Evolutionary conservation across 1,140 invertebrate species (phyloP).

Genomic region (Drosophila kepulauana): DNA sequence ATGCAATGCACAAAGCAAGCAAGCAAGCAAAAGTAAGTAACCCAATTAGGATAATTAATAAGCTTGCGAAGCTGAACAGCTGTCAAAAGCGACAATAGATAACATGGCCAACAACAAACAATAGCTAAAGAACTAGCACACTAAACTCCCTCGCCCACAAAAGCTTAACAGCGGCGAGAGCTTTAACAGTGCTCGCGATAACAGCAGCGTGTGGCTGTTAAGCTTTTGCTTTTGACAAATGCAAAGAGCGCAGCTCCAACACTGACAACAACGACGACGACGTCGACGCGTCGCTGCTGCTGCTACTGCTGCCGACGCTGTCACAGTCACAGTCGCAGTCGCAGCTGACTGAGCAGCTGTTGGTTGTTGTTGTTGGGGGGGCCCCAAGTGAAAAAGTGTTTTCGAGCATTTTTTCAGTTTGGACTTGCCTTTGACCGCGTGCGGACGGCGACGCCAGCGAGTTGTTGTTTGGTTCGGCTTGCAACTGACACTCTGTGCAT

Average conservation of each 20-base stretch:
- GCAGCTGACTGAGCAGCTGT: slow-evolving; percentile 47
- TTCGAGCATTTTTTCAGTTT: slow-evolving; percentile 46
- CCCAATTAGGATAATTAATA: slow-evolving; percentile 50
- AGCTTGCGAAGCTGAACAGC: slow-evolving; percentile 37
- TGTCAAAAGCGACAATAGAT: slow-evolving; percentile 28
- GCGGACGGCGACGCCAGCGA: slow-evolving; percentile 55
- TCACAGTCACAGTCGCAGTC: slow-evolving; percentile 16
- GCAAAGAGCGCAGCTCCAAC: slow-evolving; percentile 48
- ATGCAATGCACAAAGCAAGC: background rate
- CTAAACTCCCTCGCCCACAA: slow-evolving; percentile 25
- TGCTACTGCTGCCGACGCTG: background rate
- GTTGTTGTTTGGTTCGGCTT: slow-evolving; percentile 46
- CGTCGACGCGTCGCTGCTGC: too few species aligned
- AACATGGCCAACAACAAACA: background rate
- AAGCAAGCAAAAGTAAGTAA: background rate
- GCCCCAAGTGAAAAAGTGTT: slow-evolving; percentile 34
- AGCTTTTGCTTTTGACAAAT: slow-evolving; percentile 33
- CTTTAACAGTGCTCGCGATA: slow-evolving; percentile 31
- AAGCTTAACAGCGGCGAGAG: slow-evolving; percentile 37
- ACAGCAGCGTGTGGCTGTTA: slow-evolving; percentile 30
- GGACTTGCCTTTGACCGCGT: slow-evolving; percentile 58
- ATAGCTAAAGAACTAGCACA: background rate
- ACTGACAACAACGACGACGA: slow-evolving; percentile 1
- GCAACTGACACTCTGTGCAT: slow-evolving; percentile 29
- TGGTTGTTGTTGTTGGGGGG: background rate